These are phyloP conservation scores for Mesembrinibis cayennensis DNA, from an alignment of 2,113 vertebrate genomes.

Conservation along the genomic window DNA sequence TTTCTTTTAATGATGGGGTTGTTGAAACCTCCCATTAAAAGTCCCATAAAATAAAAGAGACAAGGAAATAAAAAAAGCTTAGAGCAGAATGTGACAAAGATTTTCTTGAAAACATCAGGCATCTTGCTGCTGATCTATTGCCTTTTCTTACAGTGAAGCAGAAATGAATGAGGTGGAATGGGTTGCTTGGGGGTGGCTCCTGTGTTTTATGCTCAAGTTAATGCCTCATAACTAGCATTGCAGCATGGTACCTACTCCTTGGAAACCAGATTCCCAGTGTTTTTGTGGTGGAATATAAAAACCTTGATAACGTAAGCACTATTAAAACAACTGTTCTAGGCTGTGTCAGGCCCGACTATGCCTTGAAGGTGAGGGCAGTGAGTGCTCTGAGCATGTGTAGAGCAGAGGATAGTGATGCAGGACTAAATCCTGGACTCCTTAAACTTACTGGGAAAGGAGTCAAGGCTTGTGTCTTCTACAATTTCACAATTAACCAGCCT, in stretches of 20 bases:
- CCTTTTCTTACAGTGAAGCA: neutral
- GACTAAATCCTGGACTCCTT: neutral
- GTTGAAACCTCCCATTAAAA: constrained; percentile 51
- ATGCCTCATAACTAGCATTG: neutral
- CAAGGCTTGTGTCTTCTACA: neutral
- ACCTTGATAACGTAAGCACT: neutral
- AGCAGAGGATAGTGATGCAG: neutral
- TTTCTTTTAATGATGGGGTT: neutral
- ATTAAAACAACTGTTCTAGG: neutral
- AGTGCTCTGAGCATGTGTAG: fast-evolving
- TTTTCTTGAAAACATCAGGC: neutral
- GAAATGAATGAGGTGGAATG: neutral
- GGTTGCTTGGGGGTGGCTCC: neutral
- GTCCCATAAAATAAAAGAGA: constrained; percentile 27
- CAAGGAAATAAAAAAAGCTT: constrained; percentile 6
- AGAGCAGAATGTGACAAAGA: neutral
- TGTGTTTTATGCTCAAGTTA: neutral
- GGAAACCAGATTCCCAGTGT: neutral
- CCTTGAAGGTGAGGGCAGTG: neutral
- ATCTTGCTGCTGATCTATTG: neutral
- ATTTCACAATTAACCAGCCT: neutral
- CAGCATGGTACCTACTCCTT: neutral
- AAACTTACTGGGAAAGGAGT: too few species aligned
- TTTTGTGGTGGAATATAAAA: neutral
- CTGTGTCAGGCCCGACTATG: neutral